Evolutionary conservation across 2,797 vertebrate genomes (phyloP), one percentile per base, ranked within the genome.

Genomic region (Pyrocephalus nanus): DNA sequence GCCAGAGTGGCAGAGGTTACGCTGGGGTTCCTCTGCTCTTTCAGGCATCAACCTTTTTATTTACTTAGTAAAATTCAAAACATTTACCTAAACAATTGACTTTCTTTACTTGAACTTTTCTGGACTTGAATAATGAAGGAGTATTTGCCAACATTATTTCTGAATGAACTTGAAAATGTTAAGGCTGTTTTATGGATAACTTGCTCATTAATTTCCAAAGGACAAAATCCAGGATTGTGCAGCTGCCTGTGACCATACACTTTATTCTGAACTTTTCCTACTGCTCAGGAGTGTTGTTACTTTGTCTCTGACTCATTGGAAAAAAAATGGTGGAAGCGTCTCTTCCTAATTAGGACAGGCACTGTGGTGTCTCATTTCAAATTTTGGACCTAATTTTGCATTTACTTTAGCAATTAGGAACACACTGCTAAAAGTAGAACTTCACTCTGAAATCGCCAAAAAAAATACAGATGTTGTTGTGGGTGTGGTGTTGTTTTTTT

Each of bases 401-500:
- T 80, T 93, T 91, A 62, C 61, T 86, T 86, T 45, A 86, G 43
- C 58, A 80, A 77, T 89, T 78, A 92, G 36, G n/a, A 93, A 17
- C 40, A 86, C 27, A 29, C 9, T 45, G 23, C 34, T 58, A 71
- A 76, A 88, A 82, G 30, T 38, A 86, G 60, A 79, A 65, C 27
- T 30, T 83, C 19, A 38, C 30, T 72, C 75, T 36, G 58, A 86
- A 91, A 83, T 86, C 27, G 36, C 36, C 47, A 91, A 45, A 94
- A 71, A 58, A 69, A 87, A 81, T 36, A 23, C 15, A 90, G 70
- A 83, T 12, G 3, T 40, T 70, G 12, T 55, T 72, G 27, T 0
- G 0, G 32, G 15, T 8, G 26, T 51, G 8, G 6, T 40, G 14
- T 40, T 13, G 12, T 40, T 82, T 86, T 69, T 30, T 65, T 77